Evolutionary conservation across 2,797 vertebrate species (phyloP).

Genomic region (Ceyx erithaca): DNA sequence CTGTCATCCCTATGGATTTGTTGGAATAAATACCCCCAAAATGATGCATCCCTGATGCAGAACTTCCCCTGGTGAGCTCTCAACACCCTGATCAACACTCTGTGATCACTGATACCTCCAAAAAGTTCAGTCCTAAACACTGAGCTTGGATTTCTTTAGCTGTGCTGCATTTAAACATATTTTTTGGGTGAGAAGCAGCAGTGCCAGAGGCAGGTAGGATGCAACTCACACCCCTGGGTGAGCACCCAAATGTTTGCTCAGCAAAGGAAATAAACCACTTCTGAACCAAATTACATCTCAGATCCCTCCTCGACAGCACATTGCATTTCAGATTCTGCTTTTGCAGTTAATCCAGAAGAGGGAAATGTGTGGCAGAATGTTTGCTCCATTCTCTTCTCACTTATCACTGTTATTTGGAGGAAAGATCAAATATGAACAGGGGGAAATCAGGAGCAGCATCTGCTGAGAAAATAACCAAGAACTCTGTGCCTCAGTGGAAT

Average conservation of each 20-base stretch:
- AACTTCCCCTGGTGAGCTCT: background rate
- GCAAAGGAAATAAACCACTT: conserved; percentile 10
- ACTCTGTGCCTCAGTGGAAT: background rate
- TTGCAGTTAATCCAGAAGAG: conserved; percentile 30
- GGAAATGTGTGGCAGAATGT: conserved; percentile 53
- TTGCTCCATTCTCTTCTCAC: conserved; percentile 62
- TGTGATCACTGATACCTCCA: background rate
- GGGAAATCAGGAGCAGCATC: conserved; percentile 54
- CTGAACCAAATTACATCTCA: background rate
- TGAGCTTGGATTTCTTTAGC: background rate
- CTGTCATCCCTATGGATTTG: background rate
- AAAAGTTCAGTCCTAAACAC: background rate
- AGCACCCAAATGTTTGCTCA: conserved; percentile 18
- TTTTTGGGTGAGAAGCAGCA: background rate
- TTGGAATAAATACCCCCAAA: background rate
- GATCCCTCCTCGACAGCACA: conserved; percentile 18
- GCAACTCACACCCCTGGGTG: background rate
- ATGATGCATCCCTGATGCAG: background rate
- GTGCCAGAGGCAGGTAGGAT: background rate
- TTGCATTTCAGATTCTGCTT: conserved; percentile 41
- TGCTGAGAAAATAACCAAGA: conserved; percentile 55
- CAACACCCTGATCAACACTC: background rate
- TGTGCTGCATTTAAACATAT: fast-evolving
- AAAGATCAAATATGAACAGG: conserved; percentile 56
- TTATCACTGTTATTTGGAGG: conserved; percentile 64